These are phyloP conservation scores for Hipparchia semele DNA, from an alignment of 2,888 invertebrate genomes.

Conservation along the genomic window DNA sequence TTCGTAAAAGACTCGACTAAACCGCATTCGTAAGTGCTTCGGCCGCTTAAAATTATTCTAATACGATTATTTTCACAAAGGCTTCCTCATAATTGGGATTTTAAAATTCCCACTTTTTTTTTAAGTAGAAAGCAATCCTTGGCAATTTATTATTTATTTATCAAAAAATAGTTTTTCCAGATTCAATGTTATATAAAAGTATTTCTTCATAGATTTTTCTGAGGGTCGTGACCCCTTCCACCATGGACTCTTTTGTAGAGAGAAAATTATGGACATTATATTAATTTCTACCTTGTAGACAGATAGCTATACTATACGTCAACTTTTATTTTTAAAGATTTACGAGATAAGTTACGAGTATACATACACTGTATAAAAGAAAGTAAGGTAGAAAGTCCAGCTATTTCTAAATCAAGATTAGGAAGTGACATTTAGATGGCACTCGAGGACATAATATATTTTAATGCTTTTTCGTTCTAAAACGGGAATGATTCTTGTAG, in stretches of 20 bases:
- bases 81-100: neutral
- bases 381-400: neutral
- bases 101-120: neutral
- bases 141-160: no score
- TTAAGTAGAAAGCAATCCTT: neutral
- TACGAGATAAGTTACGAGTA: no score
- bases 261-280: no score
- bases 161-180: no score
- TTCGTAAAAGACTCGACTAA: conserved; percentile 14
- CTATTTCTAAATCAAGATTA: conserved; percentile 16
- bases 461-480: conserved; percentile 62
- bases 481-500: conserved; percentile 57
- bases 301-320: no score
- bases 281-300: no score
- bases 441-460: conserved; percentile 45
- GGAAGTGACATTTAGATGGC: conserved; percentile 47
- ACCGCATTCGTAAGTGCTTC: conserved; percentile 14
- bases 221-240: no score
- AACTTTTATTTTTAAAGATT: no score
- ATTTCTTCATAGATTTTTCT: no score
- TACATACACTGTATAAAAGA: neutral
- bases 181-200: no score
- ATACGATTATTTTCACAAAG: conserved; percentile 11
- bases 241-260: no score
- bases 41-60: conserved; percentile 20